phyloP scores from a whole-genome alignment of 2,797 vertebrate species.

The Platalea minor region DNA sequence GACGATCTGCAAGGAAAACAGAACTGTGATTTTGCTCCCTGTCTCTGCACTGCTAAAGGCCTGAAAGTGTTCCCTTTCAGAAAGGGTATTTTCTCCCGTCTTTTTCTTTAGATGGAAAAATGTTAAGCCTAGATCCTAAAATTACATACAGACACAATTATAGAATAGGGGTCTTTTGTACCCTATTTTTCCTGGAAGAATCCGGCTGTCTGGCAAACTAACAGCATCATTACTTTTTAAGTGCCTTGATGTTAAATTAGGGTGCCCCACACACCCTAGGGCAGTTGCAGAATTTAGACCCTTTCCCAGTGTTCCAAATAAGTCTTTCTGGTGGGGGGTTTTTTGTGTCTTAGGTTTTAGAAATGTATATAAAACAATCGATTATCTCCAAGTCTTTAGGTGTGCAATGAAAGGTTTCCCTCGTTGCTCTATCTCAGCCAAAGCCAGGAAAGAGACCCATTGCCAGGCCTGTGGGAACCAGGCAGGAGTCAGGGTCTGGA shows the following conservation, averaged over 20 bases:
- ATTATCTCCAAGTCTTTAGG: neutral
- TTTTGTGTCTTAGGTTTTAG: neutral
- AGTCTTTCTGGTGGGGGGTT: neutral
- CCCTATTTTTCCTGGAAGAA: conserved; percentile 22
- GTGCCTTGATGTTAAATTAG: conserved; percentile 31
- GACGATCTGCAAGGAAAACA: neutral
- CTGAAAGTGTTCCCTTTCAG: neutral
- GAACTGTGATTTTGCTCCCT: neutral
- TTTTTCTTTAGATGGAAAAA: conserved; percentile 3
- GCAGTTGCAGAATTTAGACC: conserved; percentile 26
- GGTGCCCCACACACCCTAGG: neutral
- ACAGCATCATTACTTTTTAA: neutral
- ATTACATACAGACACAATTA: conserved; percentile 1
- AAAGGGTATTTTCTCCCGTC: neutral
- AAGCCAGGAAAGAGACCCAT: neutral
- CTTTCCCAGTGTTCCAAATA: neutral
- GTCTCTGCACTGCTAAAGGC: neutral
- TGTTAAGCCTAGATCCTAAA: neutral
- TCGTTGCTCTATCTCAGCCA: neutral
- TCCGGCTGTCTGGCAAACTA: neutral
- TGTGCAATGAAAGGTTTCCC: neutral
- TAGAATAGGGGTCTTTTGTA: conserved; percentile 44
- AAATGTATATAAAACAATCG: neutral
- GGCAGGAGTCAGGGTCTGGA: neutral
- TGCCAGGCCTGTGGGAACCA: neutral